Evolutionary conservation across 2,797 vertebrate genomes (phyloP).

Genomic region (Poeciliopsis turneri): DNA sequence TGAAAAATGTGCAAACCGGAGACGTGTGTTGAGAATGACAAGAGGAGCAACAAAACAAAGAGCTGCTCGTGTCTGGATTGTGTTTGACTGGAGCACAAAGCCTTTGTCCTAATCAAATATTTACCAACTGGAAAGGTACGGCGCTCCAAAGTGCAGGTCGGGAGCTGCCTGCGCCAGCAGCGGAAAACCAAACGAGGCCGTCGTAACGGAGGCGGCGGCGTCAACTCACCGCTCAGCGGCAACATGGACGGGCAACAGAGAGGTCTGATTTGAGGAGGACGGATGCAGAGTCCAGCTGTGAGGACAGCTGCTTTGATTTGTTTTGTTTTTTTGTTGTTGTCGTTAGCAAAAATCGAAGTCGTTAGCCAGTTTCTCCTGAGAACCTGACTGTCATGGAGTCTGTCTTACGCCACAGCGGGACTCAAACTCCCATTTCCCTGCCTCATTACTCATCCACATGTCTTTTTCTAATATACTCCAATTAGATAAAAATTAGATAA

Average conservation of each 20-base stretch:
- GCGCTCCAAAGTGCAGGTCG: constrained; percentile 26
- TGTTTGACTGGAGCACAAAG: constrained; percentile 36
- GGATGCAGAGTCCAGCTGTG: not conserved
- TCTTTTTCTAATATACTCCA: constrained; percentile 50
- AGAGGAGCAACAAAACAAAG: constrained; percentile 22
- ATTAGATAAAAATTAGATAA: constrained; percentile 52
- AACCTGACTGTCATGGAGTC: constrained; percentile 39
- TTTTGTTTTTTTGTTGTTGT: constrained; percentile 9
- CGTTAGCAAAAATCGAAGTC: constrained; percentile 53
- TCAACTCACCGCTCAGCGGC: constrained; percentile 16
- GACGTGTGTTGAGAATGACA: constrained; percentile 21
- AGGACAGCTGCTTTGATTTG: constrained; percentile 49
- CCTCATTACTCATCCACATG: constrained; percentile 61
- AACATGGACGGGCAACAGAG: constrained; percentile 19
- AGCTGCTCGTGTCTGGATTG: constrained; percentile 10
- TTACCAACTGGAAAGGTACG: constrained; percentile 41
- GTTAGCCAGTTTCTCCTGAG: constrained; percentile 53
- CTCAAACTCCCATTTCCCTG: constrained; percentile 53
- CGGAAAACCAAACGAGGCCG: constrained; percentile 64
- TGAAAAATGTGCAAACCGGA: not conserved
- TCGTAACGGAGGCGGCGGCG: constrained; percentile 27
- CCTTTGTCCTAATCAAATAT: constrained; percentile 62
- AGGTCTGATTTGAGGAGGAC: constrained; percentile 44
- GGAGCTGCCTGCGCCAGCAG: constrained; percentile 37
- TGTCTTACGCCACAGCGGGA: constrained; percentile 47